A percentile compares a stretch with the other conserved stretches of the same genome.
phyloP scores from a whole-genome alignment of 1,140 invertebrate genomes.

The Halyomorpha halys region DNA sequence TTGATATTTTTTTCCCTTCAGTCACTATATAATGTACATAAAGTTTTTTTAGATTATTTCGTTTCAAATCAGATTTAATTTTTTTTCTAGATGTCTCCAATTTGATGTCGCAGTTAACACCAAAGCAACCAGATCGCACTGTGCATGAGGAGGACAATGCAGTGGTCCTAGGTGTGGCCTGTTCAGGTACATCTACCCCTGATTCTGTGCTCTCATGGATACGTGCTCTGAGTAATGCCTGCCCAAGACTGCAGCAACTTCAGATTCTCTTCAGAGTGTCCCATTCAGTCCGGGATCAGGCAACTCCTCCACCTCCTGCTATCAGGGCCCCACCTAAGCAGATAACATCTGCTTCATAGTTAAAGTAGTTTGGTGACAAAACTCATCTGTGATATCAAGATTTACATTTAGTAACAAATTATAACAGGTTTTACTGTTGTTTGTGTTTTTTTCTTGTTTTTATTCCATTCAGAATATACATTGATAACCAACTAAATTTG shows the following conservation, averaged over 20 bases:
- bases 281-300: too few relatives aligned
- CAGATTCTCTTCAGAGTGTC: slow-evolving; percentile 27
- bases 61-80: not conserved
- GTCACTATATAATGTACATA: too few relatives aligned
- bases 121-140: slow-evolving; percentile 36
- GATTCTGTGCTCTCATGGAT: slow-evolving; percentile 91
- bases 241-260: slow-evolving; percentile 50
- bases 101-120: slow-evolving; percentile 28
- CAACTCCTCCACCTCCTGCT: too few relatives aligned
- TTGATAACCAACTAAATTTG: too few relatives aligned
- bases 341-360: too few relatives aligned
- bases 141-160: slow-evolving; percentile 91
- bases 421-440: too few relatives aligned
- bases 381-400: too few relatives aligned
- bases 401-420: too few relatives aligned
- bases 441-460: too few relatives aligned
- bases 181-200: slow-evolving; percentile 78
- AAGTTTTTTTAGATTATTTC: not conserved
- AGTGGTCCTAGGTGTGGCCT: slow-evolving; percentile 75
- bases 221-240: slow-evolving; percentile 66
- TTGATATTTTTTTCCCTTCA: not conserved
- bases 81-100: slow-evolving; percentile 33
- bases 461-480: too few relatives aligned
- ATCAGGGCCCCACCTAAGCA: too few relatives aligned
- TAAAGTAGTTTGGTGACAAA: too few relatives aligned